These are phyloP conservation scores for Matsumurasca onukii DNA, from an alignment of 1,140 invertebrate species.

Conservation along the genomic window DNA sequence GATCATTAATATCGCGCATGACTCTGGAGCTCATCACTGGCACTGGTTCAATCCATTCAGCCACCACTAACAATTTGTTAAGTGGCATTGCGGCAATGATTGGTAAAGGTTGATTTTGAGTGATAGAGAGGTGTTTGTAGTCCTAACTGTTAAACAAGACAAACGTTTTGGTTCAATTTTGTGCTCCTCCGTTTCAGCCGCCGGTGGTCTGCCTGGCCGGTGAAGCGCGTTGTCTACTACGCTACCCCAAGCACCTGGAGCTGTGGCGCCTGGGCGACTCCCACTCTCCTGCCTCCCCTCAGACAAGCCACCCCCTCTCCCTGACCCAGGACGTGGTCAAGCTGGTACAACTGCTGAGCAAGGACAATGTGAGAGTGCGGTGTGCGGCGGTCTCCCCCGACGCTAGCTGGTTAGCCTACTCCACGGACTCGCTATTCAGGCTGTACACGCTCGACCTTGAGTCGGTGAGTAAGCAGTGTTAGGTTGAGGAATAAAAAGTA, in stretches of 20 bases:
- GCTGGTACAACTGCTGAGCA: conserved; percentile 42
- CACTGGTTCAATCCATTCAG: too few species aligned
- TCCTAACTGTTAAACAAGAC: too few species aligned
- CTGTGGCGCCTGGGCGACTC: conserved; percentile 54
- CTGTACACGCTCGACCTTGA: conserved; percentile 63
- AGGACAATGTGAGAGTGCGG: conserved; percentile 58
- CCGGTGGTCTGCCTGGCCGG: conserved; percentile 15
- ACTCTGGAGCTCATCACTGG: too few species aligned
- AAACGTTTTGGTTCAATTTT: too few species aligned
- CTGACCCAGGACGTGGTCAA: conserved; percentile 35
- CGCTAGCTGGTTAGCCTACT: conserved; percentile 70
- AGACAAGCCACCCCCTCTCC: conserved; percentile 29
- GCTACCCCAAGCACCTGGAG: conserved; percentile 65
- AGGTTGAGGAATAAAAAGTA: conserved; percentile 32
- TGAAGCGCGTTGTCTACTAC: conserved; percentile 61
- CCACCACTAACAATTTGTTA: too few species aligned
- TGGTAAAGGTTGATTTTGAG: too few species aligned
- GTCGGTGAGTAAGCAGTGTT: conserved; percentile 45
- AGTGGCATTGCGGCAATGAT: too few species aligned
- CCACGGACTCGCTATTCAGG: conserved; percentile 63
- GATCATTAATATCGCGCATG: too few species aligned
- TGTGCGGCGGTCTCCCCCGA: conserved; percentile 67
- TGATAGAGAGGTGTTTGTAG: too few species aligned
- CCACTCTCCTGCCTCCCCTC: conserved; percentile 3
- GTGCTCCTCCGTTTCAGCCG: too few species aligned